Conservation (phyloP, 2,888 invertebrate species). For the Lithosia quadra region DNA sequence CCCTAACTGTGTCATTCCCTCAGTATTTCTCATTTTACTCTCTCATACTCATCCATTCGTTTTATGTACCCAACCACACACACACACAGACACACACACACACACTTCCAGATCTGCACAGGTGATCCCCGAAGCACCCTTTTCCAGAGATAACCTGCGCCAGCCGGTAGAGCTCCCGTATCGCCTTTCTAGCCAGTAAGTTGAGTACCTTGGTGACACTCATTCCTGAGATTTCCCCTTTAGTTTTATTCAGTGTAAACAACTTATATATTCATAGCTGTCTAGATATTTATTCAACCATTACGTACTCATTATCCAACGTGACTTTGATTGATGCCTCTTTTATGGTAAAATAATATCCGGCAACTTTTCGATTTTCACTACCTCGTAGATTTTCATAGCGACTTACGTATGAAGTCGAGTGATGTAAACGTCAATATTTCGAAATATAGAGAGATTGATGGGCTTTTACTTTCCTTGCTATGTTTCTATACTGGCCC, state of each 20-base stretch:
- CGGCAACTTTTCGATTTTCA: not conserved
- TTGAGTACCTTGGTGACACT: no score
- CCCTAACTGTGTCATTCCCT: no score
- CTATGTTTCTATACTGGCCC: not conserved
- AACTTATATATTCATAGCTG: not conserved
- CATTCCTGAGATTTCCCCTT: no score
- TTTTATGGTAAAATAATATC: slow-evolving; percentile 4
- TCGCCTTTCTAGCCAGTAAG: no score
- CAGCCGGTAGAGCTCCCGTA: no score
- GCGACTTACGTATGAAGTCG: not conserved
- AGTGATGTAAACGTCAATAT: slow-evolving; percentile 1
- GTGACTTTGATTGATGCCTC: slow-evolving; percentile 1
- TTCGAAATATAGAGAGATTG: slow-evolving; percentile 1
- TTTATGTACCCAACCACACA: no score
- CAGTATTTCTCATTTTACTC: no score
- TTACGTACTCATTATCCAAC: slow-evolving; percentile 3
- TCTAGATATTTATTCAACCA: not conserved
- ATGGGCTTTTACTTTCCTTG: not conserved
- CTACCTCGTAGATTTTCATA: not conserved
- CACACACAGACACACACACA: no score
- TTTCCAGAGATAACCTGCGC: no score
- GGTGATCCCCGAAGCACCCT: no score
- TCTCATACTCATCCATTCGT: no score
- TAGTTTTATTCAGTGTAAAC: not conserved
- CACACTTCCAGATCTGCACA: no score